Base-by-base conservation (phyloP, 2,888 invertebrate species). In the Teleiodes luculella region DNA sequence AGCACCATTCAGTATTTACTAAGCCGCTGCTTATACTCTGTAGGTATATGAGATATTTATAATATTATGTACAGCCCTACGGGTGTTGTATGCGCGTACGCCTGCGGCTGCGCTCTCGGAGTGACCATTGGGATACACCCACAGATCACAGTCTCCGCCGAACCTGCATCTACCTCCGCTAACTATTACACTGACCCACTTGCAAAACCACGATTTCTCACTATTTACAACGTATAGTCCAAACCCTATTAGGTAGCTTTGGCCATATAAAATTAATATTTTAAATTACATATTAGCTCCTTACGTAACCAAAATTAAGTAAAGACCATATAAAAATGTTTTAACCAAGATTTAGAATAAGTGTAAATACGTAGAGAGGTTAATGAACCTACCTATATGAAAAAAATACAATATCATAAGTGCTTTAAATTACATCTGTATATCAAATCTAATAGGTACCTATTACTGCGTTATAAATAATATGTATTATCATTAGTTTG, bases 111-210 rank as follows among this genome's bases (percentile, higher is more conserved):
- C 63, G 72, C 74, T 84, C 84, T 83, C 83, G 78, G 79, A 74
- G 73, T 81, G 79, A 76, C 83, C 81, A 83, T 84, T 84, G 83
- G 79, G 76, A 78, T 83, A 84, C 84, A 81, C 87, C 86, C 81
- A 87, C 86, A 78, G 80, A 81, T 76, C 80, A 76, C 64, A 76
- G 70, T 67, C 74, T 20, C 39, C 16, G 16, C 20, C 74, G 76
- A 80, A 73, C 74, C 66, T 70, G 70, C 74, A 74, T 74, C 76
- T 73, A 78, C 73, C 73, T 54, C 35, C 30, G 18, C 30, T 77
- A 78, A 75, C 72, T 71, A 70, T 76, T 74, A 69, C 71, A 71
- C 66, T 79, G 81, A 76, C 84, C 83, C 64, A 76, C 68, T 86
- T 87, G 72, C 77, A 72, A 81, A 81, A 83, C 71, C 64, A 67